These are phyloP conservation scores for Dryobotodes eremita DNA, from an alignment of 2,888 invertebrate species.

Conservation along the genomic window DNA sequence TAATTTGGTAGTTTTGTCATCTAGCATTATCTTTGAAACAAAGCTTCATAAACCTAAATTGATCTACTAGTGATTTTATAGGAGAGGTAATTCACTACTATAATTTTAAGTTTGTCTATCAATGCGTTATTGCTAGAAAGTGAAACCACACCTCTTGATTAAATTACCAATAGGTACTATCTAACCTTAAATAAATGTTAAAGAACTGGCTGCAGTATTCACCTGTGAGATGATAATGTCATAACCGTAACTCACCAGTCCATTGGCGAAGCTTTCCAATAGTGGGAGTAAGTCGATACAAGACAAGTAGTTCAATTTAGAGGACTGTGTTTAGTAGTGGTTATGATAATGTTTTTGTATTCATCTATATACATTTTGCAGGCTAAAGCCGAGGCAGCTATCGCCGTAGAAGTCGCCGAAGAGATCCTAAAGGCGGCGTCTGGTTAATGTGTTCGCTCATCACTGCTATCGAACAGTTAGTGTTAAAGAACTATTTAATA, in stretches of 20 bases:
- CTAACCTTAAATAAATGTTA: background rate
- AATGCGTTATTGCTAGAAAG: background rate
- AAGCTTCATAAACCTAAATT: background rate
- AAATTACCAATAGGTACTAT: background rate
- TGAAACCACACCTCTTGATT: background rate
- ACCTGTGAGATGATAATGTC: background rate
- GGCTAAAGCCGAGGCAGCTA: conserved; percentile 97
- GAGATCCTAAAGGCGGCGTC: conserved; percentile 96
- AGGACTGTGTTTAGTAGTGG: background rate
- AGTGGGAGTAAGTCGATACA: background rate
- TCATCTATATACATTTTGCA: conserved; percentile 75
- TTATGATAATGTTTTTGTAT: conserved; percentile 13
- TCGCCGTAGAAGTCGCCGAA: conserved; percentile 98
- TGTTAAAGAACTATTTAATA: conserved; percentile 80
- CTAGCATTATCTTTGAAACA: background rate
- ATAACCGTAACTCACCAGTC: background rate
- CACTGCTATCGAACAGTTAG: conserved; percentile 73
- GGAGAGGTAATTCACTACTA: background rate
- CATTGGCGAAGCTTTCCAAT: background rate
- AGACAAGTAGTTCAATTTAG: background rate
- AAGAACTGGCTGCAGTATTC: background rate
- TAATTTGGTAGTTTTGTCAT: background rate
- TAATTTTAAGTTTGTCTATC: background rate
- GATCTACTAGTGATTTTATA: background rate
- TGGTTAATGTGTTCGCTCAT: conserved; percentile 72